Evolutionary conservation across 2,113 vertebrate genomes (phyloP).

Genomic region (Numenius arquata): DNA sequence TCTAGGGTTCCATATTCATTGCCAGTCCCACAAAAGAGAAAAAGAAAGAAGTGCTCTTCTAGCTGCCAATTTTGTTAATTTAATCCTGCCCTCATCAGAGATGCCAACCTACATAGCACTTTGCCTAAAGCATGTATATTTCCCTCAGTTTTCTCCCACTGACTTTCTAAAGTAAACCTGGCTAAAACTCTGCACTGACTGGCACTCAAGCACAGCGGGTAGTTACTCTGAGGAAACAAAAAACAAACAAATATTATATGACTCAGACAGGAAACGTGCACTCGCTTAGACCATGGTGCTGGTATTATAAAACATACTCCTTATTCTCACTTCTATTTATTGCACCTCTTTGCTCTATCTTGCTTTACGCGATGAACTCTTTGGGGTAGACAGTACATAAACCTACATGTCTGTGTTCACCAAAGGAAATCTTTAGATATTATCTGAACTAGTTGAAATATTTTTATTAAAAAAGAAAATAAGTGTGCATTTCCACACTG

Average conservation of each 20-base stretch:
- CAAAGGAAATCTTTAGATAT: not conserved
- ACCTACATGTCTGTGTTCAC: not conserved
- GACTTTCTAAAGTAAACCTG: not conserved
- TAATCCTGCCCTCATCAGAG: not conserved
- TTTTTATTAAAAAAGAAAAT: not conserved
- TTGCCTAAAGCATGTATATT: not conserved
- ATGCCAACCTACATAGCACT: not conserved
- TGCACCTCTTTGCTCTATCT: not conserved
- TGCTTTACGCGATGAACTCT: not conserved
- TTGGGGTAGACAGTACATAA: not conserved
- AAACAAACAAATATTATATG: not conserved
- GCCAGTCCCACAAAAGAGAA: not conserved
- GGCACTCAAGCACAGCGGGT: not conserved
- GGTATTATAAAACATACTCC: not conserved
- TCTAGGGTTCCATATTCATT: not conserved
- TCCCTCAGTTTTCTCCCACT: not conserved
- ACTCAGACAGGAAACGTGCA: not conserved
- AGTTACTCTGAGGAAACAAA: not conserved
- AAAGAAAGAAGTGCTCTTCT: not conserved
- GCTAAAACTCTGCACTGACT: not conserved
- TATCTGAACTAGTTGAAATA: not conserved
- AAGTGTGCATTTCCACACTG: not conserved
- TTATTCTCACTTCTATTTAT: not conserved
- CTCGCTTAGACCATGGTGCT: not conserved
- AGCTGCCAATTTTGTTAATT: not conserved